Conservation (phyloP, 2,888 invertebrate species). For the Galerucella pusilla region DNA sequence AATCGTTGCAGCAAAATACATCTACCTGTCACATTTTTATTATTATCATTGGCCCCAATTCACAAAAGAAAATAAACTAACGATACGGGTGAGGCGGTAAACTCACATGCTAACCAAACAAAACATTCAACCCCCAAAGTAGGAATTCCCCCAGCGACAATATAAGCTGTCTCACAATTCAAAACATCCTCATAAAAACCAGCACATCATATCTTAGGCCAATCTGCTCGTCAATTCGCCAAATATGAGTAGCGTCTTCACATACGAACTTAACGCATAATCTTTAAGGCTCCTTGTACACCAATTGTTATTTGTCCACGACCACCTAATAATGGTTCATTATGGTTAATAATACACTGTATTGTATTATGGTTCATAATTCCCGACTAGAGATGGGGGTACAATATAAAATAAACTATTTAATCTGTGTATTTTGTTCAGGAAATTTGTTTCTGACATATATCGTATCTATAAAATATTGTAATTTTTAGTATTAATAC, state of each 20-base stretch:
- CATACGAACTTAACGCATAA: too few relatives aligned
- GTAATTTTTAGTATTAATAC: too few relatives aligned
- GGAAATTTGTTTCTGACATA: too few relatives aligned
- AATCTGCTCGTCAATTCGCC: neutral
- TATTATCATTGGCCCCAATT: conserved; percentile 12
- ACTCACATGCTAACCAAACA: conserved; percentile 29
- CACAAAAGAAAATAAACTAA: conserved; percentile 13
- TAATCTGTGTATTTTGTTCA: too few relatives aligned
- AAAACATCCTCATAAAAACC: conserved; percentile 40
- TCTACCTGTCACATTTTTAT: neutral
- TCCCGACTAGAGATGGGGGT: too few relatives aligned
- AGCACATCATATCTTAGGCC: conserved; percentile 24
- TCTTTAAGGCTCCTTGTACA: too few relatives aligned
- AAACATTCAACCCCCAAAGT: conserved; percentile 30
- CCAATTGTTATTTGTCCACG: too few relatives aligned
- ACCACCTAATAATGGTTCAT: too few relatives aligned
- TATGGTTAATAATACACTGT: too few relatives aligned
- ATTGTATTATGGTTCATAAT: too few relatives aligned
- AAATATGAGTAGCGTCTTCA: neutral
- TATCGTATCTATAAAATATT: too few relatives aligned
- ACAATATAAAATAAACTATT: too few relatives aligned
- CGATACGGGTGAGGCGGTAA: conserved; percentile 10
- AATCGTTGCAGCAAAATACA: neutral
- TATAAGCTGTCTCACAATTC: conserved; percentile 35
- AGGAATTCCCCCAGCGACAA: conserved; percentile 34